Evolutionary conservation across 2,797 vertebrate genomes (phyloP), one percentile per base, ranked within the genome.

Genomic region (Poliocrania exsul): DNA sequence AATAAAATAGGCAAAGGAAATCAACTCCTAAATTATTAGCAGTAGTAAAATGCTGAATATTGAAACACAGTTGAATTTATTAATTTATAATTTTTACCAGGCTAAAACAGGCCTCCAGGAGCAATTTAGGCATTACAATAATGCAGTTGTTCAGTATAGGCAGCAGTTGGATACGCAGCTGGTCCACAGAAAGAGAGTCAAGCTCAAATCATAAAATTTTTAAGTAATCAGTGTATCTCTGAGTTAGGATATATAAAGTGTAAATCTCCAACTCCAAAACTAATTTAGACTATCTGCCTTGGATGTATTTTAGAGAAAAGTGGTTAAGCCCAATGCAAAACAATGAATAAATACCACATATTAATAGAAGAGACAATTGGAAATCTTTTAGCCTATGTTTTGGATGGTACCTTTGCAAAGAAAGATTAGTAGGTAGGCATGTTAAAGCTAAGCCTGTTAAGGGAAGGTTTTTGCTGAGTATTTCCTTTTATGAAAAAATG

Each of bases 81-180:
- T 86, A 25, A 86, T 92, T 93, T 96, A 57, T 88, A 93, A 53
- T 87, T 95, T 96, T 86, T 86, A 90, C 74, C 81, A 70, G 57
- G 79, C 57, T 93, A 61, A 97, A 97, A 96, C 93, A 81, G 93
- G 81, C 91, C 92, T 86, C 90, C 60, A 96, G 92, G 94, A 95
- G 74, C 85, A 90, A 93, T 95, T 95, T 71, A 82, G 84, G 37
- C 31, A 79, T 80, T 87, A 94, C 78, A 93, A 71, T 67, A 83
- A 80, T 35, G 67, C 9, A 15, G 56, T 71, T 81, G 71, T 96
- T 95, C 71, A 50, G 74, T 72, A 78, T 2, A 70, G 67, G 56
- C 75, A 92, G 65, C 67, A 81, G 29, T 77, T 92, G 71, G 37
- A 81, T 72, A 62, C 56, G 58, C 74, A 93, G 70, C 67, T 81